Evolutionary conservation across 2,888 invertebrate genomes (phyloP), one percentile per base, ranked within the genome.

Genomic region (Plebejus melissa): DNA sequence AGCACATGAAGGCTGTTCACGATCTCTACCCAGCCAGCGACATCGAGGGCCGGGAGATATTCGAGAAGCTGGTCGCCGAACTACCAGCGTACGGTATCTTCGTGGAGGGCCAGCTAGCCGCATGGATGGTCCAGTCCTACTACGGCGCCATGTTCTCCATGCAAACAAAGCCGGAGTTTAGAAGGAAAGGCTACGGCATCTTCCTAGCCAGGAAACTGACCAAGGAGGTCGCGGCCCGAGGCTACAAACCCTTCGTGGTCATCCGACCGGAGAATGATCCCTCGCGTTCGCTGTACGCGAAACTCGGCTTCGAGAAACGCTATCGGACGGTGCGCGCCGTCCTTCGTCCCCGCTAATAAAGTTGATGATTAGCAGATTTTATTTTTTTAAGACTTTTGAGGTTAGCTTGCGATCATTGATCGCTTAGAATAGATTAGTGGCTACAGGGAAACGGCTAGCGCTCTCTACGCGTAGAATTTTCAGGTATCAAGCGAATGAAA

Each of bases 81-180:
- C 94, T 97, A 80, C 97, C 97, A 11, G 97, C 97, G 28, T 96
- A 96, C 86, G 97, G 97, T 58, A 95, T 97, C 79, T 97, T 97
- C 88, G 95, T 94, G 83, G 94, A 94, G 76, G 96, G 96, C 74
- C 95, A 96, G 82, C 91, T 97, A 79, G 97, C 97, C 57, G 97
- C 97, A 41, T 97, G 97, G 97, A 97, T 97, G 97, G 96, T 97
- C 74, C 97, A 97, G 88, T 97, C 97, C 32, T 97, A 97, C 90
- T 97, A 97, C 88, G 97, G 97, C 38, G 97, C 97, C 78, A 97
- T 97, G 97, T 97, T 97, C 93, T 97, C 97, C 74, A 97, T 97
- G 97, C 97, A 97, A 90, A 97, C 97, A 76, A 95, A 95, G 83
- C 96, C 96, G 74, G 96, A 96, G 87, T 96, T 95, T 88, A 95